Evolutionary conservation across 2,113 vertebrate species (phyloP).

Genomic region (Eudyptes chrysolophus): DNA sequence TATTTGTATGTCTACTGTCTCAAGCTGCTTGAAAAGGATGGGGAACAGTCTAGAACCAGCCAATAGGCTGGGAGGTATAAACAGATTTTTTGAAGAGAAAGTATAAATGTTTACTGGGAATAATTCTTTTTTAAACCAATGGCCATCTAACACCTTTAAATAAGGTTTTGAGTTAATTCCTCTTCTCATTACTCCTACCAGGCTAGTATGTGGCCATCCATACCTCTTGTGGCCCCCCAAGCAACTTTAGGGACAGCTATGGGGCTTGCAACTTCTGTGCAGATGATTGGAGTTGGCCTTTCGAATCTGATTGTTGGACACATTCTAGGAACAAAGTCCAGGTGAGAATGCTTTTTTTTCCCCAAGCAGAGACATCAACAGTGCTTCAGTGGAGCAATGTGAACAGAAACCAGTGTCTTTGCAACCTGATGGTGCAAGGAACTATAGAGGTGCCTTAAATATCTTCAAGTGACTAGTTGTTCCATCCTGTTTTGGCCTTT

Average conservation of each 20-base stretch:
- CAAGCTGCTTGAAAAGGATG: not conserved
- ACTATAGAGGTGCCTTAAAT: not conserved
- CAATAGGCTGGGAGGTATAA: not conserved
- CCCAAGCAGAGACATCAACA: not conserved
- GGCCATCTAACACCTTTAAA: not conserved
- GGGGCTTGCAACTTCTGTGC: constrained; percentile 81
- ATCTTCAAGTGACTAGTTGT: not conserved
- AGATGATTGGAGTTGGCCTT: constrained; percentile 82
- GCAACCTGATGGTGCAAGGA: not conserved
- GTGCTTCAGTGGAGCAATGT: not conserved
- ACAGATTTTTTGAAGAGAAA: not conserved
- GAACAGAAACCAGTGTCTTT: not conserved
- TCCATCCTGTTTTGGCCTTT: not conserved
- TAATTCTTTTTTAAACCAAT: not conserved
- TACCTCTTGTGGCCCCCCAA: constrained; percentile 81
- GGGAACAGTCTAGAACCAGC: not conserved
- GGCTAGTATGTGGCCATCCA: constrained; percentile 85
- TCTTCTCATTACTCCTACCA: constrained; percentile 5
- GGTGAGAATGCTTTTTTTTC: constrained; percentile 45
- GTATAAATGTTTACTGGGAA: not conserved
- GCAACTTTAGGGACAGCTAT: constrained; percentile 81
- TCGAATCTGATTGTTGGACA: constrained; percentile 81
- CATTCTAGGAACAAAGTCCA: constrained; percentile 79
- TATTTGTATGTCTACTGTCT: not conserved
- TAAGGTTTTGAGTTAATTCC: not conserved